Conservation (phyloP, 2,888 invertebrate species). For the Scaptodrosophila latifasciaeformis region DNA sequence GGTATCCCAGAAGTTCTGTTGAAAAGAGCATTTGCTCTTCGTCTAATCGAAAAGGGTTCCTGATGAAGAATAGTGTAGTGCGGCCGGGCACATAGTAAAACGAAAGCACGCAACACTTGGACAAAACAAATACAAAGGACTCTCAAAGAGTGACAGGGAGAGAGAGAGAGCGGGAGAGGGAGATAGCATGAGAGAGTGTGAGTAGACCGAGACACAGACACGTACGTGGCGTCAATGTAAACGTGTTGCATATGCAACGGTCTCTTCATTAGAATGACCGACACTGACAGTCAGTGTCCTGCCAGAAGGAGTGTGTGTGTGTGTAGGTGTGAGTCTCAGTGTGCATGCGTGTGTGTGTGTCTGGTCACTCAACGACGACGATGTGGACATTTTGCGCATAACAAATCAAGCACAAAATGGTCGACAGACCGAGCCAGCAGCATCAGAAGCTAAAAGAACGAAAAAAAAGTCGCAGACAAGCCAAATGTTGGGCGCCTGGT, state of each 20-base stretch:
- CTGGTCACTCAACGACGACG: conserved; percentile 58
- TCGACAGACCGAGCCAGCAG: conserved; percentile 19
- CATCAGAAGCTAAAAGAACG: conserved; percentile 8
- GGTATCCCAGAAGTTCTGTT: no score
- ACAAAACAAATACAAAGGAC: no score
- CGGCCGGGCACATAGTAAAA: background rate
- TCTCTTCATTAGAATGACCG: conserved; percentile 67
- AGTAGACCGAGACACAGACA: conserved; percentile 25
- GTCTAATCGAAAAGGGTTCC: no score
- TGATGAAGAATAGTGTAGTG: no score
- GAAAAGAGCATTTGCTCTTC: no score
- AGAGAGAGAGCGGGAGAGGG: conserved; percentile 23
- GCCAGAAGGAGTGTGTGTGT: background rate
- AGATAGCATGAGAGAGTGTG: background rate
- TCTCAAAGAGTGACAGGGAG: conserved; percentile 19
- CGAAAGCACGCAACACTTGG: background rate
- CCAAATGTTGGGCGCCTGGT: conserved; percentile 60
- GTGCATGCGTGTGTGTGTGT: conserved; percentile 9
- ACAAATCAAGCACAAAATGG: conserved; percentile 64
- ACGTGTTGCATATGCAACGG: conserved; percentile 64
- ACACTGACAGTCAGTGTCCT: conserved; percentile 12
- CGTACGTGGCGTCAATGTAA: conserved; percentile 49
- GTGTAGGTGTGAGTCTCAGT: background rate
- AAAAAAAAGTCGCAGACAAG: conserved; percentile 53
- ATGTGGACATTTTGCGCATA: conserved; percentile 70